Percentiles rank a stretch among this genome's conserved stretches.
These are phyloP conservation scores for Aradus depressus DNA, from an alignment of 2,888 invertebrate genomes.

Conservation along the genomic window DNA sequence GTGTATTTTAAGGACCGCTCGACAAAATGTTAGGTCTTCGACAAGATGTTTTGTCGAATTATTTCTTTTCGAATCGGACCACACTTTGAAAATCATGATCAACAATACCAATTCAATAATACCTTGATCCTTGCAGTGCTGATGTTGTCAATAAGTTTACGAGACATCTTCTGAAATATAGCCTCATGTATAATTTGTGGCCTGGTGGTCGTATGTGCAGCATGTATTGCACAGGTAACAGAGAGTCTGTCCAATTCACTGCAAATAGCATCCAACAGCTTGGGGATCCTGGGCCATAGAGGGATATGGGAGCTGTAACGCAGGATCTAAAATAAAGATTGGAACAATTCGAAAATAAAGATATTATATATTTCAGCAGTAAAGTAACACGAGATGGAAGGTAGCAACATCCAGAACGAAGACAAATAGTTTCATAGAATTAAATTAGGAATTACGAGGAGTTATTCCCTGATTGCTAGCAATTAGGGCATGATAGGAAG, in stretches of 20 bases:
- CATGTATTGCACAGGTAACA: slow-evolving; percentile 14
- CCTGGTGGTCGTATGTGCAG: slow-evolving; percentile 12
- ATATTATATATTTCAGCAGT: background rate
- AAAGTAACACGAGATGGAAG: no score
- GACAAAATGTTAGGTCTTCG: no score
- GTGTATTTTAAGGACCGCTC: no score
- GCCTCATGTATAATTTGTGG: slow-evolving; percentile 14
- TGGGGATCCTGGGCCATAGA: slow-evolving; percentile 13
- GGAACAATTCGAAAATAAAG: background rate
- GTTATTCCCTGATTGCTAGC: no score
- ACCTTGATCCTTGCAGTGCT: slow-evolving; percentile 21
- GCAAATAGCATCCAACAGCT: slow-evolving; percentile 17
- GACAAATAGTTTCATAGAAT: background rate
- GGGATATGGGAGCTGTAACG: slow-evolving; percentile 16
- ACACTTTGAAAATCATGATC: background rate
- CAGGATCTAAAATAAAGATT: slow-evolving; percentile 15
- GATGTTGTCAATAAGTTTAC: slow-evolving; percentile 20
- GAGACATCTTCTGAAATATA: slow-evolving; percentile 12
- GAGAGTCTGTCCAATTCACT: slow-evolving; percentile 18
- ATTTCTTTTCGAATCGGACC: background rate
- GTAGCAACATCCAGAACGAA: background rate
- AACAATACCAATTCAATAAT: background rate
- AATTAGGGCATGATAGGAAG: no score
- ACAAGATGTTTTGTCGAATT: no score
- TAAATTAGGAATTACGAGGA: background rate